phyloP scores from a whole-genome alignment of 2,797 vertebrate genomes.

The Schizopygopsis malacanthus region DNA sequence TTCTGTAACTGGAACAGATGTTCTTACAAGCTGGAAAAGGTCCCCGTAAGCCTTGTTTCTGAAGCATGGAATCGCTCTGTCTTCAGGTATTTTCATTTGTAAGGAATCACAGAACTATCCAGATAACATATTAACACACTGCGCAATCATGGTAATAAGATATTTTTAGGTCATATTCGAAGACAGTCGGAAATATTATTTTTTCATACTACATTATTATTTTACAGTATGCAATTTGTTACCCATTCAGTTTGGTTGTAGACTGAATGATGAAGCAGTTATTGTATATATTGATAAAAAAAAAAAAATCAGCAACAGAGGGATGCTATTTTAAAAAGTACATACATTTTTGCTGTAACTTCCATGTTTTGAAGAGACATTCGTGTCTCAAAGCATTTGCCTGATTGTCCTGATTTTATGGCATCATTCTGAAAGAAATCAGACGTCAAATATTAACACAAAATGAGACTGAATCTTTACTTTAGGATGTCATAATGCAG shows the following conservation, averaged over 20 bases:
- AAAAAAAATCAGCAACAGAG: neutral
- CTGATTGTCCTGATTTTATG: neutral
- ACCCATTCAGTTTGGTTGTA: neutral
- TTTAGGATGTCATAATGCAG: neutral
- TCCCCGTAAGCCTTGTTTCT: constrained; percentile 7
- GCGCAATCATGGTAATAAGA: neutral
- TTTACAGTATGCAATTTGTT: constrained; percentile 6
- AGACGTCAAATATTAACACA: neutral
- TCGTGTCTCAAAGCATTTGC: neutral
- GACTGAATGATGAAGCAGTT: neutral
- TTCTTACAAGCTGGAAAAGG: constrained; percentile 40
- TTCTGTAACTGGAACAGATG: constrained; percentile 30
- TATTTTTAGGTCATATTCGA: constrained; percentile 6
- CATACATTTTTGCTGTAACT: neutral
- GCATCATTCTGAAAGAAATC: neutral
- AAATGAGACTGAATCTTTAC: neutral
- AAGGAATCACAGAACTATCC: constrained; percentile 10
- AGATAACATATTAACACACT: constrained; percentile 3
- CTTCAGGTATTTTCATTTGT: constrained; percentile 1
- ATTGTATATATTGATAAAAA: neutral
- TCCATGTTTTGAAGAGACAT: neutral
- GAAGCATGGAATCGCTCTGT: neutral
- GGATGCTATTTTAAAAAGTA: neutral
- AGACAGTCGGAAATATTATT: constrained; percentile 11
- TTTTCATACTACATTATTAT: constrained; percentile 3